Evolutionary conservation across 2,888 invertebrate species (phyloP), one percentile per base, ranked within the genome.

Genomic region (Lasiommata megera): DNA sequence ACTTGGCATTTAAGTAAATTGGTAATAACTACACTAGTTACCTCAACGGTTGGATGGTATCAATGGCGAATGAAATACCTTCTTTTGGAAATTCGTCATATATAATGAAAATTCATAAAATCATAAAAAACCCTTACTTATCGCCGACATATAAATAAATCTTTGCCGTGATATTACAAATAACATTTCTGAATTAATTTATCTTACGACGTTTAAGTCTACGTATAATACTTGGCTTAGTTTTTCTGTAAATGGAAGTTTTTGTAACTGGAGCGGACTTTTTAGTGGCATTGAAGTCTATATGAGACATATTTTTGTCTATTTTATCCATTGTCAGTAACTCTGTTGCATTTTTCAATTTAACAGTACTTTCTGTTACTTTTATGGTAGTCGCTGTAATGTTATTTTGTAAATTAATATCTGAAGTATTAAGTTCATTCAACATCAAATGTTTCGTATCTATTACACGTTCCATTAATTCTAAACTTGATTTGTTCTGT

Each of bases 401-500:
- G 28, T 14, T 37, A 29, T 28, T 7, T 9, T 23, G 18, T 50
- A 31, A 28, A 51, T 6, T 44, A n/a, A 18, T 37, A n/a, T 16
- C 12, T 14, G 18, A 17, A 29, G n/a, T 23, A 12, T 17, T 16
- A 14, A 37, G 16, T 18, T 29, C 40, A 29, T 31, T 38, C 5
- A 17, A n/a, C 12, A 23, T 51, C 6, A 14, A 29, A 41, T 47
- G 18, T 16, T 8, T 40, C 6, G 6, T 7, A 1, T 65, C 71
- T 12, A 71, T 61, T 38, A 73, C 48, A 23, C 67, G 65, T 58
- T 71, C 73, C 54, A 79, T 74, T 40, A 79, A 70, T 65, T 82
- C 76, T 60, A 82, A 65, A 44, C 76, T 84, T 0, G 75, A 76
- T 48, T 84, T 81, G 61, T 84, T 85, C 53, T 80, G 78, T 58